Conservation (phyloP, 2,888 invertebrate species). For the Gryllus longicercus region DNA sequence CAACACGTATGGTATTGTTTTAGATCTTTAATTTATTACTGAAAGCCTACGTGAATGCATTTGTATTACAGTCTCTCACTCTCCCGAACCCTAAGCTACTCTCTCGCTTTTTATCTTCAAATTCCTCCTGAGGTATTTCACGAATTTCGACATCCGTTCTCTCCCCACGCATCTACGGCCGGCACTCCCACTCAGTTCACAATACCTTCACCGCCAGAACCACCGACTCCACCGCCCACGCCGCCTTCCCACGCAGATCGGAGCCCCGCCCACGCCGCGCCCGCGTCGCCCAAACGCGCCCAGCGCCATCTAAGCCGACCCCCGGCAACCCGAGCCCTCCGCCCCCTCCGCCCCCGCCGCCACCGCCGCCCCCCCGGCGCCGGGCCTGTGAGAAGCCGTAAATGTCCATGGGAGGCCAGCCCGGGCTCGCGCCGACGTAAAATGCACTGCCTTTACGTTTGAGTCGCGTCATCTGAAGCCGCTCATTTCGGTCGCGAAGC, state of each 20-base stretch:
- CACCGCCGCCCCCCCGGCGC: neutral
- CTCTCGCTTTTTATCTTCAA: too few species aligned
- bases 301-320: neutral
- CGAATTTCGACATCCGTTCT: too few species aligned
- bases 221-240: neutral
- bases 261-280: neutral
- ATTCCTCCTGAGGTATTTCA: too few species aligned
- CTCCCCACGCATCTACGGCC: too few species aligned
- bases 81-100: too few species aligned
- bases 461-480: neutral
- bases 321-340: neutral
- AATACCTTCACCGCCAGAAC: too few species aligned
- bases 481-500: neutral
- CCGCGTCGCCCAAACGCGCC: neutral
- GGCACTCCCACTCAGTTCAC: too few species aligned
- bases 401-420: neutral
- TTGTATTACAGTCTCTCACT: too few species aligned
- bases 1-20: too few species aligned
- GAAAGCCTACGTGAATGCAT: too few species aligned
- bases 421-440: neutral
- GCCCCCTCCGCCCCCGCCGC: neutral
- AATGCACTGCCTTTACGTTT: neutral
- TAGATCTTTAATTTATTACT: too few species aligned
- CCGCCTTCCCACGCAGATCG: conserved; percentile 2
- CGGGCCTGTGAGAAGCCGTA: neutral